Base-by-base conservation (phyloP, 92 coral and sea anemone species). In the Paragorgia papillata region DNA sequence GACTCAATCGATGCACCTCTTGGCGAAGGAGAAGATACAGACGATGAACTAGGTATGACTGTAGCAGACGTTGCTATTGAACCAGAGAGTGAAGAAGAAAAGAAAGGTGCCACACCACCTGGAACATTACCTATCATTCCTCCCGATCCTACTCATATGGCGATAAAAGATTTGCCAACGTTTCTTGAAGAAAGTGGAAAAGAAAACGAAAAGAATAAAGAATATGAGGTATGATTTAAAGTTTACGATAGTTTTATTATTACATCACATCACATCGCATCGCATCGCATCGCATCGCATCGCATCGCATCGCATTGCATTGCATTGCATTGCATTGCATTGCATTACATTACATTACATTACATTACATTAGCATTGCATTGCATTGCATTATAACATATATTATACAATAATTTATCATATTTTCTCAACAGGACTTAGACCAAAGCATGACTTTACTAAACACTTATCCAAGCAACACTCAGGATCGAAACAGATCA, bases 391-490 rank as follows among this genome's bases (percentile, higher is more conserved):
- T n/a, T 37, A 10, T 37, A 4, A 37, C 43, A 37, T 37, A 37
- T 37, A 37, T 37, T 4, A 37, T 37, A 37, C 10, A 37, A 4
- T 4, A 4, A 37, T 37, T 37, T 37, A 37, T 37, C 10, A 37
- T 37, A 37, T 37, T n/a, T n/a, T n/a, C n/a, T n/a, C n/a, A n/a
- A n/a, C n/a, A 94, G 98, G 89, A 94, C 62, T 86, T 94, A 62
- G 90, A 83, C 73, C 75, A 89, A 56, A 90, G 85, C 24, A 88
- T 84, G 84, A 88, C 96, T 6, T 68, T 50, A 26, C 82, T 82
- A 13, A 82, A 76, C 13, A 62, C 78, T 19, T 94, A 90, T 70
- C 90, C 92, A 37, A 70, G 84, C 2, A 81, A 64, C 70, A 90
- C 94, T 4, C 81, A 83, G 33, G 85, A 83, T 27, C 90, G 90